Evolutionary conservation across 2,888 invertebrate genomes (phyloP), one percentile per base, ranked within the genome.

Genomic region (Dyspetes luteomarginatus): DNA sequence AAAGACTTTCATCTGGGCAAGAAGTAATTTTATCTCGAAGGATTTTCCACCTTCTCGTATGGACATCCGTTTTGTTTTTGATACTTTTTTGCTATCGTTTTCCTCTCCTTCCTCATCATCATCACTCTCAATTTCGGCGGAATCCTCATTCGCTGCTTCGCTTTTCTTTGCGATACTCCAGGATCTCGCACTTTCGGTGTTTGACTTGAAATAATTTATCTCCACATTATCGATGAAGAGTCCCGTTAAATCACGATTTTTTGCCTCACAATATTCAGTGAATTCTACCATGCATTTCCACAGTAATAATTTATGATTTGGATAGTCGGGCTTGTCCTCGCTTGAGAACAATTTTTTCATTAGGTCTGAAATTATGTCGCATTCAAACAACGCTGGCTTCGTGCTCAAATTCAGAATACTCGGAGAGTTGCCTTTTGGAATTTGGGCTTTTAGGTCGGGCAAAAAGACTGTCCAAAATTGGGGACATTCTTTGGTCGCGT

Each of bases 141-240:
- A 17, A 3, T 87, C 77, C 19, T 64, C 64, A 19, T 36, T 56
- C 28, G 41, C 4, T 3, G 7, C 12, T 76, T 85, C 84, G 60
- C 86, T 75, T 69, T 84, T 91, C 87, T 93, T 92, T 82, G 88
- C 92, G 52, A 95, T 93, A 86, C 94, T 94, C 92, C 94, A 94
- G 0, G 92, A 93, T 74, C 92, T 91, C 2, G 94, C 93, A 50
- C 93, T 93, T 73, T 94, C 94, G 24, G 94, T 93, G 87, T 94
- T 93, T 0, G 94, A 92, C 81, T 93, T 93, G 88, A 94, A 92
- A 92, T 95, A 94, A 93, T 96, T 94, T 78, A 93, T 92, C 92
- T 95, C 94, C 72, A 97, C 94, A 90, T 98, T 98, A 79, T 94
- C 93, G 65, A 98, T 93, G 85, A 99, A 95, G n/a, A 98, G 88